Percentiles rank a stretch among this genome's conserved stretches.
Evolutionary conservation across 2,113 vertebrate species (phyloP).

Genomic region (Butorides virescens): DNA sequence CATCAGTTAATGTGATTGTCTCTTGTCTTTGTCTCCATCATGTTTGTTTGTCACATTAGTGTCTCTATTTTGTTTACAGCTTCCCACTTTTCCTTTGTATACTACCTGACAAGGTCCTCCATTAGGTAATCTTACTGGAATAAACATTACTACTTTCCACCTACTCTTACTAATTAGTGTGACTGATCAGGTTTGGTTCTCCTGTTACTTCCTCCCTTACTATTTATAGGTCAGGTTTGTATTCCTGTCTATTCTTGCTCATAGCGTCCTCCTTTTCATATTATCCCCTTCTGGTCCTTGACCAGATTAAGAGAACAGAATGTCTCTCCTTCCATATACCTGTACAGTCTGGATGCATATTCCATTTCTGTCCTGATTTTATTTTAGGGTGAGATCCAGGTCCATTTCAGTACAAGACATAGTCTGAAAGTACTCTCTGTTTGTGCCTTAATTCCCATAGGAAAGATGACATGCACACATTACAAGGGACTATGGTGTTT

Average conservation of each 20-base stretch:
- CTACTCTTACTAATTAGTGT: not conserved
- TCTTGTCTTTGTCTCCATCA: not conserved
- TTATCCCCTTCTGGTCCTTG: not conserved
- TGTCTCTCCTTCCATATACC: not conserved
- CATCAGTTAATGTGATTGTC: not conserved
- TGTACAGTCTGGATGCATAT: not conserved
- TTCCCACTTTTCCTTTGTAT: not conserved
- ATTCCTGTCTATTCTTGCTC: not conserved
- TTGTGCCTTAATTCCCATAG: not conserved
- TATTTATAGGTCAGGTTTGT: not conserved
- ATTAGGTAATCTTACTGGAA: not conserved
- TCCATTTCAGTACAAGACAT: not conserved
- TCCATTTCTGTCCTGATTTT: not conserved
- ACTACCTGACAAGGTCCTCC: not conserved
- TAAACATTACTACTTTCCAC: not conserved
- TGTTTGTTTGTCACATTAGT: not conserved
- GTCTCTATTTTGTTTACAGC: not conserved
- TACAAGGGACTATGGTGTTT: not conserved
- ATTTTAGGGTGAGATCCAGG: not conserved
- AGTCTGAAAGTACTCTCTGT: not conserved
- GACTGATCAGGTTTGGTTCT: not conserved
- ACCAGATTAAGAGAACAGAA: not conserved
- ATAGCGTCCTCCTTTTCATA: not conserved
- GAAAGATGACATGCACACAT: not conserved
- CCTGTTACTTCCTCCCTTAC: not conserved